These are phyloP conservation scores for Sylvicapra grimmia DNA, from an alignment of 2,113 vertebrate species.

Conservation along the genomic window DNA sequence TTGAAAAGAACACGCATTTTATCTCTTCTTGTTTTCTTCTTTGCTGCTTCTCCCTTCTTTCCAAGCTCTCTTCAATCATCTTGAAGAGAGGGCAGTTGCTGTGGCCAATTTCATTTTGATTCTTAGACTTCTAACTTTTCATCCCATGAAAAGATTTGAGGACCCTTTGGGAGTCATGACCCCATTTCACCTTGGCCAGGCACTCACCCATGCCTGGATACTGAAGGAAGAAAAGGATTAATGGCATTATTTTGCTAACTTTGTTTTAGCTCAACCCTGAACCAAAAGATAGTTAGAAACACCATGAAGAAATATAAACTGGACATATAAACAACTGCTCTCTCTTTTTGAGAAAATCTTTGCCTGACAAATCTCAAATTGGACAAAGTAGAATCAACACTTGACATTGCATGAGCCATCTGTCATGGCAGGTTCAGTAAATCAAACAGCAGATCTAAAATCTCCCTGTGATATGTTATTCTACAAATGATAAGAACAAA, in stretches of 20 bases:
- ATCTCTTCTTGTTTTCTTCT: not conserved
- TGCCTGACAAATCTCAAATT: constrained; percentile 30
- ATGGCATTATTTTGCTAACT: constrained; percentile 30
- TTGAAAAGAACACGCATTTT: not conserved
- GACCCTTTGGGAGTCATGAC: not conserved
- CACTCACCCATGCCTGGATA: not conserved
- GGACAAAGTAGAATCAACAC: constrained; percentile 32
- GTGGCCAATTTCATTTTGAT: not conserved
- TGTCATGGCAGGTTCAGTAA: constrained; percentile 41
- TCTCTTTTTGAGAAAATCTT: constrained; percentile 52
- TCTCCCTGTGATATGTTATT: constrained; percentile 10
- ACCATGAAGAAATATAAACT: constrained; percentile 13
- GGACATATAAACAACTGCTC: constrained; percentile 20
- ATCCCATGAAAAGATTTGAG: not conserved
- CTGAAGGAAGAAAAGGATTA: constrained; percentile 34
- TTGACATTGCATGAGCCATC: constrained; percentile 42
- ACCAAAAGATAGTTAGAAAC: constrained; percentile 21
- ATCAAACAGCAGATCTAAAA: constrained; percentile 42
- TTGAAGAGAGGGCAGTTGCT: not conserved
- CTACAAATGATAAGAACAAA: constrained; percentile 30
- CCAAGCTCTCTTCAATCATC: not conserved
- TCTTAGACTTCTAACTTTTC: constrained; percentile 30
- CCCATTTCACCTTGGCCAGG: not conserved
- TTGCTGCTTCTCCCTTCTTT: not conserved
- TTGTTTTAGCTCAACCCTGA: constrained; percentile 28